phyloP scores from a whole-genome alignment of 2,113 vertebrate species.

The Brachyhypopomus occidentalis region DNA sequence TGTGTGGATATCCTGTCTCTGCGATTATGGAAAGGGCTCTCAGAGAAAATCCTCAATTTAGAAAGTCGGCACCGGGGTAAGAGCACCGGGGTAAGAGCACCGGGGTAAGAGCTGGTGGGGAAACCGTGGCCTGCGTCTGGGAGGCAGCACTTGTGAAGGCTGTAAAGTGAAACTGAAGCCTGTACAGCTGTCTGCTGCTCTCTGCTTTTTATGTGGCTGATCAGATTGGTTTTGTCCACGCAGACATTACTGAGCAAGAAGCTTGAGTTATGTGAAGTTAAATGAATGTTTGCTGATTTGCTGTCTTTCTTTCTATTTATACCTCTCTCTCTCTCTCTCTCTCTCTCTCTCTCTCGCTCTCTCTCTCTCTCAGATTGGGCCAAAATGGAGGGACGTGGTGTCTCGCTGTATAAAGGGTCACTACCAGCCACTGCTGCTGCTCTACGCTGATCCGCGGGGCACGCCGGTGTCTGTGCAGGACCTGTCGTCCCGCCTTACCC shows the following conservation, averaged over 20 bases:
- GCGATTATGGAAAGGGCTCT: conserved; percentile 13
- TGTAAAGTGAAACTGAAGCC: not conserved
- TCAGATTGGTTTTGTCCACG: not conserved
- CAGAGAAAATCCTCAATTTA: conserved; percentile 31
- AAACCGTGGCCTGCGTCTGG: not conserved
- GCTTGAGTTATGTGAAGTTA: conserved; percentile 3
- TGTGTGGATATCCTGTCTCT: conserved; percentile 44
- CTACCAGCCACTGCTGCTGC: conserved; percentile 94
- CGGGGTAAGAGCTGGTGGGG: conserved; percentile 43
- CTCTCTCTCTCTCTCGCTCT: not conserved
- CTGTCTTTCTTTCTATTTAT: conserved; percentile 2
- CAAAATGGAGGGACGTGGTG: conserved; percentile 98
- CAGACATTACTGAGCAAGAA: not conserved
- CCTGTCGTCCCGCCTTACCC: conserved; percentile 79
- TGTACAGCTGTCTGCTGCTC: not conserved
- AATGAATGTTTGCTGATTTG: conserved; percentile 2
- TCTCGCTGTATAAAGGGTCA: conserved; percentile 96
- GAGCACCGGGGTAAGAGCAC: too few species aligned
- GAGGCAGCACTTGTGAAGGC: not conserved
- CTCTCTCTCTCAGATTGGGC: conserved; percentile 82
- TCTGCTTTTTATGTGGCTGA: not conserved
- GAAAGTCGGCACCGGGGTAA: conserved; percentile 43
- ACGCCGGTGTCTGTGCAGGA: conserved; percentile 88
- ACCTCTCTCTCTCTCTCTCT: not conserved
- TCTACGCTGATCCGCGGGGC: conserved; percentile 94